phyloP scores from a whole-genome alignment of 2,888 invertebrate species.

The Terebella lapidaria region DNA sequence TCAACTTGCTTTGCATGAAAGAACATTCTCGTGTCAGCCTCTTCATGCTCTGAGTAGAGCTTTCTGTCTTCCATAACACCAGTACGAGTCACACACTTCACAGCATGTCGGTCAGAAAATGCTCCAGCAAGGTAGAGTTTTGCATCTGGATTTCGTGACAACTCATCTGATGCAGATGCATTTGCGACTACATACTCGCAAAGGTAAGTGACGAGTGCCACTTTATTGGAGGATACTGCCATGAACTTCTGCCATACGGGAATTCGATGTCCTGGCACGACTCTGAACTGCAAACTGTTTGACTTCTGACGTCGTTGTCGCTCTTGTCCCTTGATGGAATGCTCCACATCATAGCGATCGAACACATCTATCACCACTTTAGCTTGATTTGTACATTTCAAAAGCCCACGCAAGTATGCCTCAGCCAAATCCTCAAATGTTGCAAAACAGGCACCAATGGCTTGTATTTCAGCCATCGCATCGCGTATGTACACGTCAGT shows the following conservation, averaged over 20 bases:
- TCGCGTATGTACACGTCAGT: not conserved
- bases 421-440: not conserved
- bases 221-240: no score
- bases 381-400: not conserved
- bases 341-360: not conserved
- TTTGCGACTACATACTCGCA: no score
- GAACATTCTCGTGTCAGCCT: no score
- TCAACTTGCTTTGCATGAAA: no score
- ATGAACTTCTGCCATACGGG: no score
- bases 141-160: no score
- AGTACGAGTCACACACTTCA: not conserved
- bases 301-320: no score
- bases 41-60: not conserved
- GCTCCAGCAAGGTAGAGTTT: no score
- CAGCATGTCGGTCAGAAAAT: not conserved
- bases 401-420: not conserved
- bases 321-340: not conserved
- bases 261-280: no score
- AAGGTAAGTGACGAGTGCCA: no score
- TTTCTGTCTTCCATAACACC: not conserved
- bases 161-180: no score
- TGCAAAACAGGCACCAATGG: not conserved
- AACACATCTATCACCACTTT: not conserved
- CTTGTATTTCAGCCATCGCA: not conserved
- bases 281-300: no score